Conservation (phyloP, 2,797 vertebrate species). For the Malacoctenus gilli region DNA sequence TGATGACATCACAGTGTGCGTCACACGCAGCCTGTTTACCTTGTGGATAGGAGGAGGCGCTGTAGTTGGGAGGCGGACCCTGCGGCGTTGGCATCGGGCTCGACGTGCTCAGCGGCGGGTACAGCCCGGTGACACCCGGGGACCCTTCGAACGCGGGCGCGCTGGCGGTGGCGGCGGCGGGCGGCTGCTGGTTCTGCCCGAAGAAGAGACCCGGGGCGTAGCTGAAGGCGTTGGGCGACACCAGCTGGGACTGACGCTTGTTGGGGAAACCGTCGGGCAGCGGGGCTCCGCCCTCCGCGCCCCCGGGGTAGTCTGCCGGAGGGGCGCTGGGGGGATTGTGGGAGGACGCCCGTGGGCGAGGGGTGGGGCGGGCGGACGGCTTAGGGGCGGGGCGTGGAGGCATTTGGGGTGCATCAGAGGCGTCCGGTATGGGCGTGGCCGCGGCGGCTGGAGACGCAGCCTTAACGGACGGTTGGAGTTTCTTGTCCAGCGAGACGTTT, state of each 20-base stretch:
- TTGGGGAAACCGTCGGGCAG: no score
- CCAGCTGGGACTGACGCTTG: slow-evolving; percentile 88
- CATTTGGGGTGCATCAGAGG: slow-evolving; percentile 3
- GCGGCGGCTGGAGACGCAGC: slow-evolving; percentile 32
- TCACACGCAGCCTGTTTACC: no score
- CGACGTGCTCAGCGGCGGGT: slow-evolving; percentile 76
- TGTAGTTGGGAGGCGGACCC: slow-evolving; percentile 87
- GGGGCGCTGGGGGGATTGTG: slow-evolving; percentile 85
- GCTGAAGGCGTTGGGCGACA: slow-evolving; percentile 77
- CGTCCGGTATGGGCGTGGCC: slow-evolving; percentile 3
- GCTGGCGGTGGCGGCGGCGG: slow-evolving; percentile 37
- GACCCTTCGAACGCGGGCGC: slow-evolving; percentile 77
- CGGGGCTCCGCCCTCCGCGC: slow-evolving; percentile 45
- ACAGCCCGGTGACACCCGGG: slow-evolving; percentile 80
- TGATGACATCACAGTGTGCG: no score
- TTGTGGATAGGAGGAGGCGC: slow-evolving; percentile 82
- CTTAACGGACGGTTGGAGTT: slow-evolving; percentile 63
- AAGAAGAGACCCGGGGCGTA: slow-evolving; percentile 86
- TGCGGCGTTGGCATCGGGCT: slow-evolving; percentile 73
- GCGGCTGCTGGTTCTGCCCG: slow-evolving; percentile 66
- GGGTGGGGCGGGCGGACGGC: slow-evolving; percentile 54
- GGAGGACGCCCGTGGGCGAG: slow-evolving; percentile 68
- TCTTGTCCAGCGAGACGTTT: slow-evolving; percentile 87
- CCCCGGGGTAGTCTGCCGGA: slow-evolving; percentile 78
- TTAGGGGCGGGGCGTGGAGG: slow-evolving; percentile 72